Evolutionary conservation across 2,888 invertebrate genomes (phyloP).

Genomic region (Apamea monoglypha): DNA sequence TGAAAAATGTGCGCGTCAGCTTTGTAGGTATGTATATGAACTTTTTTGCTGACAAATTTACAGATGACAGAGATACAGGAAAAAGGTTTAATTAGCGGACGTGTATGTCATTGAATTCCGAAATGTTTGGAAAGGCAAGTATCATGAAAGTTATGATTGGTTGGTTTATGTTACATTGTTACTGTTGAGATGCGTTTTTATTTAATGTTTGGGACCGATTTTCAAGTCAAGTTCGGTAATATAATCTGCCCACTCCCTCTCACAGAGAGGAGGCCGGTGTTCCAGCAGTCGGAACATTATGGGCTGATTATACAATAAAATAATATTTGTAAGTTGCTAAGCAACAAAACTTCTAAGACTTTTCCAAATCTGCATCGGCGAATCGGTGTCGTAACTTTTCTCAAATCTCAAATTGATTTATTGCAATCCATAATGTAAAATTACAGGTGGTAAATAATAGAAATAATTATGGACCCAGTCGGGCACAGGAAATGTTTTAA

Average conservation of each 20-base stretch:
- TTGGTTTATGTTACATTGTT: neutral
- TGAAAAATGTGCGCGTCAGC: neutral
- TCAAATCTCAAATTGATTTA: no score
- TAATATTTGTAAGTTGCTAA: neutral
- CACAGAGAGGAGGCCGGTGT: no score
- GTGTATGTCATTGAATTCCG: constrained; percentile 1
- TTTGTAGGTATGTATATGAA: neutral
- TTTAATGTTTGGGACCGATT: neutral
- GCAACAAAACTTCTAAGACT: neutral
- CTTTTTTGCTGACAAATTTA: constrained; percentile 14
- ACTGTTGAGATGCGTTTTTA: neutral
- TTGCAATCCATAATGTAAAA: no score
- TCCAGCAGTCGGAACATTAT: no score
- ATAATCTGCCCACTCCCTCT: neutral
- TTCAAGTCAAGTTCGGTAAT: neutral
- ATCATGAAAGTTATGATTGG: neutral
- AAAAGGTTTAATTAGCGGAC: constrained; percentile 14
- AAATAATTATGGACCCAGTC: no score
- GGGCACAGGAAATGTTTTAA: no score
- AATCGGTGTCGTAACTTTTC: neutral
- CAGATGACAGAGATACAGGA: neutral
- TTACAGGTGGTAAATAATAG: no score
- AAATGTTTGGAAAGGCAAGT: neutral
- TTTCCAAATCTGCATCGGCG: neutral
- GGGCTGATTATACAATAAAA: neutral